Evolutionary conservation across 2,113 vertebrate species (phyloP).

Genomic region (Furnarius figulus): DNA sequence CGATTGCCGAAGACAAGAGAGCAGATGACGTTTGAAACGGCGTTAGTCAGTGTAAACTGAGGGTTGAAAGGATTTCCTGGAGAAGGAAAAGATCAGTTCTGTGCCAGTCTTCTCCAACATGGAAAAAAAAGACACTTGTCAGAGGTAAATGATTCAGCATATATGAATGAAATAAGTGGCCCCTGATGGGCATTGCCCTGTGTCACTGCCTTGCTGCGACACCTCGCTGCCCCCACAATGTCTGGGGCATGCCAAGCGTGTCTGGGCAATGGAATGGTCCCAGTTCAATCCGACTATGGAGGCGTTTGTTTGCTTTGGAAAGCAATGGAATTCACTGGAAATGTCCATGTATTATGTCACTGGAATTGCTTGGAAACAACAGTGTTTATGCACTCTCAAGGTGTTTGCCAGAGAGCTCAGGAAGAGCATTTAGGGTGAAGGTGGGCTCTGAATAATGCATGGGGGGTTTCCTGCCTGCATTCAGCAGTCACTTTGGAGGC

Average conservation of each 20-base stretch:
- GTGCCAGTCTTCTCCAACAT: background rate
- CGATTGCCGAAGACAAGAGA: slow-evolving; percentile 83
- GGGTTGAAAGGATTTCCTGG: slow-evolving; percentile 79
- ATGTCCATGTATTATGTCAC: background rate
- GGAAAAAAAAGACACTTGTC: background rate
- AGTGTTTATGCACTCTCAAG: too few species aligned
- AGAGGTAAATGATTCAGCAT: background rate
- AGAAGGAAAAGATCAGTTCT: background rate
- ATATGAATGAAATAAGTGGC: accelerated
- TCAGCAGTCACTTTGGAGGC: background rate
- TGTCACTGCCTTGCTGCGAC: background rate
- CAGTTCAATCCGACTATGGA: background rate
- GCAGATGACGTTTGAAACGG: slow-evolving; percentile 82
- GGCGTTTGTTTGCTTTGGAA: background rate
- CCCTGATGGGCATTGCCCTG: too few species aligned
- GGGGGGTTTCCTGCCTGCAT: background rate
- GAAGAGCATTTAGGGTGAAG: background rate
- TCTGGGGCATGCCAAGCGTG: background rate
- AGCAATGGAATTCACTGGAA: background rate
- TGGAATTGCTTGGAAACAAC: background rate
- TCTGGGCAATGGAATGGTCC: background rate
- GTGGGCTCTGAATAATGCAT: background rate
- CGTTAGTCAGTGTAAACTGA: slow-evolving; percentile 71
- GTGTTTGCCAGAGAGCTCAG: background rate
- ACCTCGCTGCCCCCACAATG: accelerated